These are phyloP conservation scores for Sisor rabdophorus DNA, from an alignment of 2,113 vertebrate species.

Conservation along the genomic window DNA sequence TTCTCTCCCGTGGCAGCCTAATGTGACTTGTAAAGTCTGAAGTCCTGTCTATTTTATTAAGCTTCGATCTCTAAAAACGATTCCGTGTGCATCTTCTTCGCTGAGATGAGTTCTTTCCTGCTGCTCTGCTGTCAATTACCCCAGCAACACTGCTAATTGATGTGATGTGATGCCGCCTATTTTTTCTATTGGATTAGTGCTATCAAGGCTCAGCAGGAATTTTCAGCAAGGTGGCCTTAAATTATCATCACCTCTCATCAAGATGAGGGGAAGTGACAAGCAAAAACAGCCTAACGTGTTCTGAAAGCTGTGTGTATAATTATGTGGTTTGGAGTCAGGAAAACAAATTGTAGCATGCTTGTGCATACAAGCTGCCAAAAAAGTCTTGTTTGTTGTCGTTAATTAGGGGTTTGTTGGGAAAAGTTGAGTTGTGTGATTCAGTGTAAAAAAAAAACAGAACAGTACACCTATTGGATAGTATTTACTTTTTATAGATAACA, in stretches of 20 bases:
- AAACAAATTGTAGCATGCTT: not conserved
- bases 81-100: not conserved
- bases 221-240: constrained; percentile 39
- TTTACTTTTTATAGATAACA: not conserved
- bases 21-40: not conserved
- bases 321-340: not conserved
- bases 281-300: not conserved
- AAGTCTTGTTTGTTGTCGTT: not conserved
- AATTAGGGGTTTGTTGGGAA: not conserved
- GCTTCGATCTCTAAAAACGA: constrained; percentile 6
- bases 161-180: constrained; percentile 38
- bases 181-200: constrained; percentile 33
- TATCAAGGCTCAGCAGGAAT: constrained; percentile 26
- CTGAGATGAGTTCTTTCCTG: constrained; percentile 19
- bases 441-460: not conserved
- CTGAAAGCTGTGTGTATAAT: not conserved
- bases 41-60: not conserved
- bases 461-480: not conserved
- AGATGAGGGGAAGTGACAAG: constrained; percentile 17
- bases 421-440: not conserved
- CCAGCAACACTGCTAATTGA: constrained; percentile 48
- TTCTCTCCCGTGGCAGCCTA: constrained; percentile 29
- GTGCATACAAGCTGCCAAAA: not conserved
- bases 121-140: constrained; percentile 49
- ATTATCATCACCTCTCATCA: constrained; percentile 28